Evolutionary conservation across 2,888 invertebrate species (phyloP), one percentile per base, ranked within the genome.

Genomic region (Xestobium rufovillosum): DNA sequence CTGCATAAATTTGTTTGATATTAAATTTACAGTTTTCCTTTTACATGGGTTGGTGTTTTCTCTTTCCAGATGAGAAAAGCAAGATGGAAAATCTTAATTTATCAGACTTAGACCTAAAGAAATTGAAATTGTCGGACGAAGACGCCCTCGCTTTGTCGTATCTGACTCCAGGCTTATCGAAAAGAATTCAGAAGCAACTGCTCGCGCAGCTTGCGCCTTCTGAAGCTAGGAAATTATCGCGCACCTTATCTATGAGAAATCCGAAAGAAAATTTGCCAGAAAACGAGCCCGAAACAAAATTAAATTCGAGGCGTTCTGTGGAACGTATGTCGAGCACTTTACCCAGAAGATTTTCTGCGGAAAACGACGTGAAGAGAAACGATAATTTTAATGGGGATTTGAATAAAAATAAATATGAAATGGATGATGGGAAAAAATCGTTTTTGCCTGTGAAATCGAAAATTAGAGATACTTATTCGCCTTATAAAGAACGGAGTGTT

Each of bases 181-280:
- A 78, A 51, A 75, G 80, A 26, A 76, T 81, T 57, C 81, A 81
- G 68, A 77, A 75, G 42, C 80, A 81, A 62, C 67, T 82, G 50
- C 67, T 82, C 39, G 77, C 80, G 48, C 78, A 79, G 59, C 61
- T 82, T 56, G 79, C 81, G 46, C 78, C 81, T 2, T 76, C 75
- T 42, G 80, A 82, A 66, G 78, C 78, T 16, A 70, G 75, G 51
- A 69, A 73, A 51, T 61, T 82, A 48, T 78, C 80, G 39, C 73
- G 80, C 52, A 80, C 81, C 38, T 67, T 80, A 30, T 75, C 75
- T 45, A 70, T 73, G 58, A 53, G 59, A 30, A 58, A 52, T 34
- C 42, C 54, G 28, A 52, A 51, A 29, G 51, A 54, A 27, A 41
- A 42, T 38, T 41, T 41, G 33, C 9, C 37, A 17, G 36, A 38